Conservation (phyloP, 2,113 vertebrate genomes). For the Ochotona curzoniae region DNA sequence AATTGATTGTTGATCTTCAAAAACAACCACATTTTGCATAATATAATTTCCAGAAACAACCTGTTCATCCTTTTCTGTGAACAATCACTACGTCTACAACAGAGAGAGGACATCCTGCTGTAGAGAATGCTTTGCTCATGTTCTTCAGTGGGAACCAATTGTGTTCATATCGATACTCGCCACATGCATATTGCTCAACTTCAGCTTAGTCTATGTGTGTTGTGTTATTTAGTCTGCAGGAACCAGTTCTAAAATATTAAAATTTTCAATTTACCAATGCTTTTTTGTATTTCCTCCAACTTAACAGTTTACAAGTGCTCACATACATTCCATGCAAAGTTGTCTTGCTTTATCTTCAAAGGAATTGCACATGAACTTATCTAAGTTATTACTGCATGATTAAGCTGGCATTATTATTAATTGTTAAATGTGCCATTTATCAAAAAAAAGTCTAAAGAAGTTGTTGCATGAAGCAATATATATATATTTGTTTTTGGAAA, state of each 20-base stretch:
- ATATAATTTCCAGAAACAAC: not conserved
- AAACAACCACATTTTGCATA: not conserved
- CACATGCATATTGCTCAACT: not conserved
- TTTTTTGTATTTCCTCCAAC: not conserved
- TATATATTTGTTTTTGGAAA: constrained; percentile 31
- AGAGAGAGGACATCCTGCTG: accelerated
- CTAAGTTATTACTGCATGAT: constrained; percentile 11
- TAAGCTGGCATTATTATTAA: not conserved
- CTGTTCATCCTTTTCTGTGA: not conserved
- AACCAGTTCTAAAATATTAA: not conserved
- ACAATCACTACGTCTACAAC: not conserved
- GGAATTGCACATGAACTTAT: not conserved
- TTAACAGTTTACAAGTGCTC: not conserved
- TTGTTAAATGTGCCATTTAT: not conserved
- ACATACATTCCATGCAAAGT: not conserved
- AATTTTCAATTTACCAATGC: not conserved
- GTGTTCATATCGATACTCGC: not conserved
- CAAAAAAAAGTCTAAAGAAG: constrained; percentile 9
- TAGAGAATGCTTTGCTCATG: not conserved
- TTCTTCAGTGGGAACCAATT: not conserved
- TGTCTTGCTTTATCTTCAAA: constrained; percentile 19
- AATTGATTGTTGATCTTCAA: not conserved
- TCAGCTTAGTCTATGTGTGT: not conserved
- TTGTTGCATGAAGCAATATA: not conserved
- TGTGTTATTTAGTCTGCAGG: not conserved